Evolutionary conservation across 2,797 vertebrate genomes (phyloP).

Genomic region (Pseudotriccus pelzelni): DNA sequence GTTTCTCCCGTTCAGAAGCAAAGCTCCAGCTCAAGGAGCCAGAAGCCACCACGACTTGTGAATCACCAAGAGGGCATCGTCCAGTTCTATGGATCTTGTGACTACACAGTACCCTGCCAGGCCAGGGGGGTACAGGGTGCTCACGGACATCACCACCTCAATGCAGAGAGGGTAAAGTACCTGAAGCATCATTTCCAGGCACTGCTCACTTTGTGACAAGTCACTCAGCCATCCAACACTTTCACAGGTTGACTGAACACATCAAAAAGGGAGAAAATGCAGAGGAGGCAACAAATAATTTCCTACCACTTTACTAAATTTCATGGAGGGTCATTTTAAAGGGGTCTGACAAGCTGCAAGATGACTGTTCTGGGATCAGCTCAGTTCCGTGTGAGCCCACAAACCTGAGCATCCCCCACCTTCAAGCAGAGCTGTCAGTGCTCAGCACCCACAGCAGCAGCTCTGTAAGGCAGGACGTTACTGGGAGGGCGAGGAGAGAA

Average conservation of each 20-base stretch:
- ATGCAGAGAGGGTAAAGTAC: accelerated
- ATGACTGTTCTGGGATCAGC: not conserved
- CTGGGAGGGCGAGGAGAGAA: not conserved
- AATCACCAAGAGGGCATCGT: not conserved
- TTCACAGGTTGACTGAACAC: not conserved
- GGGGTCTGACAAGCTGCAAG: not conserved
- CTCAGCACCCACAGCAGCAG: not conserved
- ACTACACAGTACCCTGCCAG: not conserved
- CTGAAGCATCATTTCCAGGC: not conserved
- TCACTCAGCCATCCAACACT: not conserved
- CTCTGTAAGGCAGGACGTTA: not conserved
- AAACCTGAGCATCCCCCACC: not conserved
- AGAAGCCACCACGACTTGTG: not conserved
- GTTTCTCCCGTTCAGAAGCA: not conserved
- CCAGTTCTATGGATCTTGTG: not conserved
- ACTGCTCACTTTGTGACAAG: not conserved
- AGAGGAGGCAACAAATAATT: accelerated
- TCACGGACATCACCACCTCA: accelerated
- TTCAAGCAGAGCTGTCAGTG: not conserved
- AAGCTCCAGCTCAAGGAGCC: not conserved
- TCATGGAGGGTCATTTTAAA: not conserved
- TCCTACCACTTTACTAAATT: not conserved
- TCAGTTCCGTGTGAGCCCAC: not conserved
- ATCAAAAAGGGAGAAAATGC: not conserved
- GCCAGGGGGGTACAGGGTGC: no score